Percentiles rank a stretch among this genome's conserved stretches.
Conservation (phyloP, 2,113 vertebrate species). For the Gymnogyps californianus region DNA sequence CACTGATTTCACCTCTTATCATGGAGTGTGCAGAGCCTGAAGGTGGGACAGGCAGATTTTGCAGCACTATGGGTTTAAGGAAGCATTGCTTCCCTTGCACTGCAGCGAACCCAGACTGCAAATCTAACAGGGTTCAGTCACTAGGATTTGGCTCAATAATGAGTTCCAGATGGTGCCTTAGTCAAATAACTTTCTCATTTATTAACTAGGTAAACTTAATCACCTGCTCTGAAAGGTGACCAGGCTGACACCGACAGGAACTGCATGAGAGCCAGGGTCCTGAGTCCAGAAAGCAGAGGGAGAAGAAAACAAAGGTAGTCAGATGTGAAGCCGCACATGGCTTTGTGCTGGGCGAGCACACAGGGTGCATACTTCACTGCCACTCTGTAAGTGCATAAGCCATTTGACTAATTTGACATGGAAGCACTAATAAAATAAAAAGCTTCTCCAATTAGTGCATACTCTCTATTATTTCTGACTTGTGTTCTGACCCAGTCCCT, state of each 20-base stretch:
- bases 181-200: neutral
- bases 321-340: neutral
- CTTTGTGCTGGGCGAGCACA: neutral
- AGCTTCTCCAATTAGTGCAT: conserved; percentile 62
- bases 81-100: neutral
- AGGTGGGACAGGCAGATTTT: neutral
- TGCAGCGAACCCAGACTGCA: neutral
- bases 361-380: conserved; percentile 1
- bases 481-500: conserved; percentile 62
- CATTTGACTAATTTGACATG: conserved; percentile 70
- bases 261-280: neutral
- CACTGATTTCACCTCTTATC: neutral
- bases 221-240: neutral
- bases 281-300: neutral
- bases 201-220: neutral
- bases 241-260: neutral
- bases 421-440: conserved; percentile 70
- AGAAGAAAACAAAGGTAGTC: neutral
- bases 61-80: neutral
- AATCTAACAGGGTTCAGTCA: neutral
- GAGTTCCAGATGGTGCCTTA: neutral
- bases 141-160: neutral
- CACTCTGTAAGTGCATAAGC: neutral
- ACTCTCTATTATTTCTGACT: conserved; percentile 68
- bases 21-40: fast-evolving